phyloP scores from a whole-genome alignment of 2,888 invertebrate species.

The Periphyllus acericola region DNA sequence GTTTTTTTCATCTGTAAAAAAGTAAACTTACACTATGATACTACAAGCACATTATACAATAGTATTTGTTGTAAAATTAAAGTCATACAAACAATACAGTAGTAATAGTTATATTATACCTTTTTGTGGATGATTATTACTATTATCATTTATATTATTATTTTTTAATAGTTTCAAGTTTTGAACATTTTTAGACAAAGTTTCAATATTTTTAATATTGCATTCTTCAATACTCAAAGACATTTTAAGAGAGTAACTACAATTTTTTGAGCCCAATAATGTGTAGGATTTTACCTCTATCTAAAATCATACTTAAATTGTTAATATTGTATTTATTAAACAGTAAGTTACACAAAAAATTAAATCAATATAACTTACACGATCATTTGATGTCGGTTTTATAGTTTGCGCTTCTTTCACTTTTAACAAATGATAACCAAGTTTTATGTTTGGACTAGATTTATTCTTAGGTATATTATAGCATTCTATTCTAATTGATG shows the following conservation, averaged over 20 bases:
- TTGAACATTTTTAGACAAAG: not conserved
- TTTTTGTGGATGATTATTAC: not conserved
- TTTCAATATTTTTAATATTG: not conserved
- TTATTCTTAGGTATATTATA: slow-evolving; percentile 10
- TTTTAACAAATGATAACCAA: slow-evolving; percentile 48
- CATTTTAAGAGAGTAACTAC: slow-evolving; percentile 30
- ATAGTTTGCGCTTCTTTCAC: slow-evolving; percentile 44
- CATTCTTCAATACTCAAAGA: slow-evolving; percentile 50
- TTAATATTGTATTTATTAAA: not conserved
- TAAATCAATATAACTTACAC: slow-evolving; percentile 9
- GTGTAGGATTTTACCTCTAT: slow-evolving; percentile 31
- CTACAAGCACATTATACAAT: too few relatives aligned
- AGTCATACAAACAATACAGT: too few relatives aligned
- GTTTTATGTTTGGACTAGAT: not conserved
- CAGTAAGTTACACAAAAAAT: not conserved
- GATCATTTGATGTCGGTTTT: slow-evolving; percentile 13
- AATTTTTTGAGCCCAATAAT: slow-evolving; percentile 45
- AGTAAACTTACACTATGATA: not conserved
- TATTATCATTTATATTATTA: not conserved
- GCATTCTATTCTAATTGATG: slow-evolving; percentile 40
- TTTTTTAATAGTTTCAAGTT: not conserved
- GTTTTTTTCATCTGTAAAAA: slow-evolving; percentile 10
- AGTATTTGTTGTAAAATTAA: too few relatives aligned
- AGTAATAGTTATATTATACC: not conserved
- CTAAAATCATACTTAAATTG: slow-evolving; percentile 19